Conservation (phyloP, 2,113 vertebrate genomes). For the Oriolus oriolus region DNA sequence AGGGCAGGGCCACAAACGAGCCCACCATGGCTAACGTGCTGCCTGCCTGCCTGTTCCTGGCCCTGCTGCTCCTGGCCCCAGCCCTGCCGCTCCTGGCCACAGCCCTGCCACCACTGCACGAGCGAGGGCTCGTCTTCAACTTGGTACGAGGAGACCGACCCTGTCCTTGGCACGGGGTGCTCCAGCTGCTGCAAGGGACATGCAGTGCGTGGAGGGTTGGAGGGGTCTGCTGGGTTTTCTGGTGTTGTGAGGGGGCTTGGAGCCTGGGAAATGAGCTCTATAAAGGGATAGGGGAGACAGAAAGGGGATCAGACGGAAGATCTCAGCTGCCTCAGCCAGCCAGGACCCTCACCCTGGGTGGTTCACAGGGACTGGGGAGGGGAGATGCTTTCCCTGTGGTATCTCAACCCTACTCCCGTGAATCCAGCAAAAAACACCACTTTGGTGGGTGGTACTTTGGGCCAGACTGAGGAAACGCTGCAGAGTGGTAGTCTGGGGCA, state of each 20-base stretch:
- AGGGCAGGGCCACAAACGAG: fast-evolving
- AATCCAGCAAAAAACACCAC: not conserved
- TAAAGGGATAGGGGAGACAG: not conserved
- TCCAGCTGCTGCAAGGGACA: fast-evolving
- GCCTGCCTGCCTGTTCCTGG: slow-evolving; percentile 19
- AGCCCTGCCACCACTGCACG: not conserved
- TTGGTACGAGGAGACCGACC: slow-evolving; percentile 52
- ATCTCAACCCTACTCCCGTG: fast-evolving
- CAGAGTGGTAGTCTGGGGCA: fast-evolving
- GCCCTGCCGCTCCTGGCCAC: not conserved
- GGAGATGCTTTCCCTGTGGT: fast-evolving
- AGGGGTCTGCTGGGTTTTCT: not conserved
- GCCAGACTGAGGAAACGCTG: not conserved
- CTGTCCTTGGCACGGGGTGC: fast-evolving
- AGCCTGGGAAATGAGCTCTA: not conserved
- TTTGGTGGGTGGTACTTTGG: not conserved
- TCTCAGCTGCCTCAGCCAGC: not conserved
- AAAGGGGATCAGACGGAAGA: not conserved
- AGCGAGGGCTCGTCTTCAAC: slow-evolving; percentile 53
- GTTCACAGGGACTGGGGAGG: not conserved
- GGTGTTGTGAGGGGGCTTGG: not conserved
- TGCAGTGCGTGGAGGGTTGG: fast-evolving
- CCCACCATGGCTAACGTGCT: slow-evolving; percentile 48
- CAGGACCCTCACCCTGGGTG: not conserved
- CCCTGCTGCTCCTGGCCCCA: not conserved